A percentile compares a stretch with the other conserved stretches of the same genome.
phyloP scores from a whole-genome alignment of 1,140 invertebrate species.

The Calliphora vicina region DNA sequence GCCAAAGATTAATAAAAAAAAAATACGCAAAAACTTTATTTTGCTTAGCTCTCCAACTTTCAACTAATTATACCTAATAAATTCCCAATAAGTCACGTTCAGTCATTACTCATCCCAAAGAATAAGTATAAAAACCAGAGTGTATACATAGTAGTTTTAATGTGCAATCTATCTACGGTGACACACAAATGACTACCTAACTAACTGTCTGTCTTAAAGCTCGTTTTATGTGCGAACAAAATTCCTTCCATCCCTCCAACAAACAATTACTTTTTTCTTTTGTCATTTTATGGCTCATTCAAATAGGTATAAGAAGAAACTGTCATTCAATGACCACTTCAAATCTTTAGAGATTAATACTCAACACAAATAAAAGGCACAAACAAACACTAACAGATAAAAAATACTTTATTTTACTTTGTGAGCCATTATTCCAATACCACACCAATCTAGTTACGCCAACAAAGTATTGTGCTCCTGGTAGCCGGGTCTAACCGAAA shows the following conservation, averaged over 20 bases:
- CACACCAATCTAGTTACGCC: no score
- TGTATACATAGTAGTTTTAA: not conserved
- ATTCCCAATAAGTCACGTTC: conserved; percentile 31
- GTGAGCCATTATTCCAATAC: no score
- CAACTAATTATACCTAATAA: conserved; percentile 30
- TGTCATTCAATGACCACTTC: conserved; percentile 35
- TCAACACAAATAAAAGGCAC: not conserved
- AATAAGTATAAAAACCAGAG: not conserved
- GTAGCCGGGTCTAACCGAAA: not conserved
- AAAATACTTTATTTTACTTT: not conserved
- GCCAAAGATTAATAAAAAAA: not conserved
- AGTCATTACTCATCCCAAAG: conserved; percentile 21
- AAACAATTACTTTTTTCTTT: conserved; percentile 25
- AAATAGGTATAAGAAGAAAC: conserved; percentile 31
- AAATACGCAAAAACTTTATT: not conserved
- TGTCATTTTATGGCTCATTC: conserved; percentile 24
- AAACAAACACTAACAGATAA: not conserved
- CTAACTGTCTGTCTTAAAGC: no score
- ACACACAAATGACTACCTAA: not conserved
- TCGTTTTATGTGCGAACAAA: not conserved
- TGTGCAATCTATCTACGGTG: not conserved
- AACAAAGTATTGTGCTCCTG: not conserved
- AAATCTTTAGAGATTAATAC: conserved; percentile 33
- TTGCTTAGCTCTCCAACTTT: not conserved
- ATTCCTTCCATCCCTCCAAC: not conserved